Percentiles rank a stretch among this genome's conserved stretches.
Conservation (phyloP, 2,888 invertebrate genomes). For the Acleris laterana region DNA sequence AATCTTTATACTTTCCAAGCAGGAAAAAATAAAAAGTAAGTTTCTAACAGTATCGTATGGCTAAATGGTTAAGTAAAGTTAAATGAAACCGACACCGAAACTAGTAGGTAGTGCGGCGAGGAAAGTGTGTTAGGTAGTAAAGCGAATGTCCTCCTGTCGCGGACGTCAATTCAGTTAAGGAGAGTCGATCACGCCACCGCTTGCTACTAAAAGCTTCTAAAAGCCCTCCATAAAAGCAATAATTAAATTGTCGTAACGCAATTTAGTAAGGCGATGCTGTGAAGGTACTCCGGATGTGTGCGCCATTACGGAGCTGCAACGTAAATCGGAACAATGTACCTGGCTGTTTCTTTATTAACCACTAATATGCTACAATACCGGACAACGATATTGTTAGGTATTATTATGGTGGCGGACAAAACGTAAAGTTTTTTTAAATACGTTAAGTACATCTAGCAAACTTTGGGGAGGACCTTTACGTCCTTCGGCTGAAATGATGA, state of each 20-base stretch:
- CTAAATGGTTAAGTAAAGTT: too few relatives aligned
- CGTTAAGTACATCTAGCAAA: too few relatives aligned
- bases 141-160: conserved; percentile 59
- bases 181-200: conserved; percentile 79
- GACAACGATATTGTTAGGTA: too few relatives aligned
- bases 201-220: conserved; percentile 84
- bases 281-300: conserved; percentile 54
- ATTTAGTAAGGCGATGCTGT: conserved; percentile 79
- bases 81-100: too few relatives aligned
- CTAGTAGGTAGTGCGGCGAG: conserved; percentile 21
- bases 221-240: conserved; percentile 85
- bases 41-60: too few relatives aligned
- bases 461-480: too few relatives aligned
- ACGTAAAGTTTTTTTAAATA: too few relatives aligned
- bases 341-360: background rate
- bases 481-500: too few relatives aligned
- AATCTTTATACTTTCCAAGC: too few relatives aligned
- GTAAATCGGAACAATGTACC: background rate
- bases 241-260: conserved; percentile 83
- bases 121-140: conserved; percentile 54
- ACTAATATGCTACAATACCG: background rate
- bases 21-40: too few relatives aligned
- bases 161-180: conserved; percentile 81
- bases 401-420: too few relatives aligned
- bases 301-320: background rate